phyloP scores from a whole-genome alignment of 2,113 vertebrate genomes.

The Dermatemys mawii region DNA sequence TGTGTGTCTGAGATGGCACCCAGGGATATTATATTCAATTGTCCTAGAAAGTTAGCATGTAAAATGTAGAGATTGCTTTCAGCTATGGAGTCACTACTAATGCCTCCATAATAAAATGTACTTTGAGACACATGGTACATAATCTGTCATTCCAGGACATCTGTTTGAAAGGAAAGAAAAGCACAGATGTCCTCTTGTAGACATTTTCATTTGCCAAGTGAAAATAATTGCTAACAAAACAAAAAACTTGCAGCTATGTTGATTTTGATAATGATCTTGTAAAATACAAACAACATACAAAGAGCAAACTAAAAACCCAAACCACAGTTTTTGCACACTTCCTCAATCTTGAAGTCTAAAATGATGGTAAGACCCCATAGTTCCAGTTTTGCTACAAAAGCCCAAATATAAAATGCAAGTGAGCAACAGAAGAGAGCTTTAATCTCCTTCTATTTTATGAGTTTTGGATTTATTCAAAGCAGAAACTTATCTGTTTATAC shows the following conservation, averaged over 20 bases:
- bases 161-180: slow-evolving; percentile 80
- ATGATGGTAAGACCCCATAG: neutral
- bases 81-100: neutral
- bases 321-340: neutral
- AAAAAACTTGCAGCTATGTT: neutral
- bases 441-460: slow-evolving; percentile 31
- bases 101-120: neutral
- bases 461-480: slow-evolving; percentile 33
- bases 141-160: slow-evolving; percentile 78
- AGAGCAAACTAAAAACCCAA: neutral
- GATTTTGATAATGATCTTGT: slow-evolving; percentile 27
- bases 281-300: neutral
- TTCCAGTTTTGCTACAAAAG: slow-evolving; percentile 23
- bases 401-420: slow-evolving; percentile 2
- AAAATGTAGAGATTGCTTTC: neutral
- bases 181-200: slow-evolving; percentile 73
- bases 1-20: no score
- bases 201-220: slow-evolving; percentile 70
- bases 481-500: neutral
- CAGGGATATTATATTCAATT: neutral
- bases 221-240: slow-evolving; percentile 41
- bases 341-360: neutral
- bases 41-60: neutral
- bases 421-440: neutral
- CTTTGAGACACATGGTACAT: slow-evolving; percentile 60